A percentile compares a stretch with the other conserved stretches of the same genome.
Conservation (phyloP, 2,113 vertebrate species). For the Nannospalax galili region DNA sequence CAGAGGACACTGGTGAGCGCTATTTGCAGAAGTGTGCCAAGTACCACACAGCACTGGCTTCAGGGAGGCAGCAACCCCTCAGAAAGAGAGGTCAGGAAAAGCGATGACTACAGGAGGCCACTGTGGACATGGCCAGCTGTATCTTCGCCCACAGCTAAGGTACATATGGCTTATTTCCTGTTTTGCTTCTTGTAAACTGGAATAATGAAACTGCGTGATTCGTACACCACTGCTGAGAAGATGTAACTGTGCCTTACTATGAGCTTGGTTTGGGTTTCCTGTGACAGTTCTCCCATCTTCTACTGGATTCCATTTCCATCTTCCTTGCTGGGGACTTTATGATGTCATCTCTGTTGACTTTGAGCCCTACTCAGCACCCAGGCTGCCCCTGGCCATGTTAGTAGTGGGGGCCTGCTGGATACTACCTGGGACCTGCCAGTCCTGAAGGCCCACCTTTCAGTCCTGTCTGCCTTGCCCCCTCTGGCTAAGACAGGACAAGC, state of each 20-base stretch:
- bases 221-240: neutral
- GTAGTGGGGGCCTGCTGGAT: neutral
- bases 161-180: neutral
- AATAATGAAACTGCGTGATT: neutral
- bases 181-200: neutral
- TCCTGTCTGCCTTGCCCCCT: neutral
- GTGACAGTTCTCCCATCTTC: neutral
- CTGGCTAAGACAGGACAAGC: neutral
- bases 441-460: neutral
- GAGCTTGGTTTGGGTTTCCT: neutral
- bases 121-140: neutral
- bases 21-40: too few species aligned
- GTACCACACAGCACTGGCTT: neutral
- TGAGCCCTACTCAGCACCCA: neutral
- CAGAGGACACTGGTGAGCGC: fast-evolving
- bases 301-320: neutral
- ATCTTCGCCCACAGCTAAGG: fast-evolving
- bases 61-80: neutral
- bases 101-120: neutral
- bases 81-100: neutral
- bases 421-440: neutral
- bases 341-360: neutral
- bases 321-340: neutral
- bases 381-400: neutral
- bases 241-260: neutral